Base-by-base conservation (phyloP, 2,888 invertebrate genomes). In the Candidula unifasciata region DNA sequence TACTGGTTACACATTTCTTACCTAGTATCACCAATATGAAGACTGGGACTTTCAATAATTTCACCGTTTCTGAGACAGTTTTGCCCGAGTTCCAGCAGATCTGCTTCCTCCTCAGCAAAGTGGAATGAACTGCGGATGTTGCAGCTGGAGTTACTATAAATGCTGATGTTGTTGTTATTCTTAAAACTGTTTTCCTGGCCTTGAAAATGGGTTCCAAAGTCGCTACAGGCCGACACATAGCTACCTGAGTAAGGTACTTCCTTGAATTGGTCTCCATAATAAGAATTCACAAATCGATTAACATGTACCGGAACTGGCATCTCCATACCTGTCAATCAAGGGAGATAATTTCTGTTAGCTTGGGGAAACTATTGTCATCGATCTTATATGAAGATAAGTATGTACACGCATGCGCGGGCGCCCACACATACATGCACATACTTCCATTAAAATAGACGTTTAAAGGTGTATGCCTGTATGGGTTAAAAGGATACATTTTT, bases 201-300 rank as follows among this genome's bases (percentile, higher is more conserved):
- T 18, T 44, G 66, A n/a, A 68, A 27, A 8, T 92, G 91, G 66
- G 92, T 92, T 8, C 92, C 92, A 35, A 92, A 88, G 79, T 92
- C 90, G 85, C 91, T 89, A 81, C 92, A 92, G 33, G 92, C 90
- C 2, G 91, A 91, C 16, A 90, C 90, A 13, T 91, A 89, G 44
- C 91, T 86, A 52, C 83, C 77, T 18, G 85, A 37, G 21, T 82
- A 83, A 66, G 84, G 77, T 37, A 85, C 77, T 21, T 87, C 86
- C 30, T 84, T 68, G 78, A 68, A n/a, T 64, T 79, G 79, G 44
- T 37, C 24, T 27, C 64, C n/a, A 18, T 27, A 79, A 2, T 60
- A 60, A 35, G 35, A 21, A 27, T 66, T 27, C 30, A n/a, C 52
- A 35, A 66, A 52, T 64, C 37, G 66, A 37, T 44, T 68, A 13